These are phyloP conservation scores for Macroramphosus scolopax DNA, from an alignment of 2,797 vertebrate genomes.

Conservation along the genomic window DNA sequence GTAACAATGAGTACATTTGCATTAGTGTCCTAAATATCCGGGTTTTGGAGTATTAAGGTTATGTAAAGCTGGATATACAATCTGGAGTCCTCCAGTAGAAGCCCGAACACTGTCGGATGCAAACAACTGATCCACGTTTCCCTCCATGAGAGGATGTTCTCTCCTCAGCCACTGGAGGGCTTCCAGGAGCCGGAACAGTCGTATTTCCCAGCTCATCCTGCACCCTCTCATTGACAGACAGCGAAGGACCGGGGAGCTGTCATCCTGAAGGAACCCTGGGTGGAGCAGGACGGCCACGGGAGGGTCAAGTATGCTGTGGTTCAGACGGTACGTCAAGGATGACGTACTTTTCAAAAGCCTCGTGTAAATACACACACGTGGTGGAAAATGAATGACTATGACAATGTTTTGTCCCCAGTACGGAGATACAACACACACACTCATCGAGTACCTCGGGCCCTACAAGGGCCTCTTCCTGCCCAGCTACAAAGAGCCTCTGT, in stretches of 20 bases:
- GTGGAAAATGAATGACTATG: slow-evolving; percentile 14
- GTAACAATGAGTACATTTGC: slow-evolving; percentile 57
- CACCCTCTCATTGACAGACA: slow-evolving; percentile 61
- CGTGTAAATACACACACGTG: slow-evolving; percentile 2
- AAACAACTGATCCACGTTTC: too few relatives aligned
- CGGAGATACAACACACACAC: slow-evolving; percentile 84
- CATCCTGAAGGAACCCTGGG: slow-evolving; percentile 81
- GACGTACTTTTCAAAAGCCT: slow-evolving; percentile 8
- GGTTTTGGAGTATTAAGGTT: too few relatives aligned
- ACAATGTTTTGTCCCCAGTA: slow-evolving; percentile 71
- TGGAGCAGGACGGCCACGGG: slow-evolving; percentile 80
- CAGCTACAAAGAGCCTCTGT: slow-evolving; percentile 77
- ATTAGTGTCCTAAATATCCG: too few relatives aligned
- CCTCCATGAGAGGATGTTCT: slow-evolving; percentile 8
- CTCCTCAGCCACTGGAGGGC: slow-evolving; percentile 50
- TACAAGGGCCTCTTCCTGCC: slow-evolving; percentile 84
- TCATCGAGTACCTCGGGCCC: slow-evolving; percentile 80
- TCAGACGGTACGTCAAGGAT: slow-evolving; percentile 74
- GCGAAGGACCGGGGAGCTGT: slow-evolving; percentile 76
- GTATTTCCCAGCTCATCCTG: neutral
- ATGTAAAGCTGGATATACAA: too few relatives aligned
- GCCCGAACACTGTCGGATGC: too few relatives aligned
- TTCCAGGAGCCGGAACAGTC: slow-evolving; percentile 11
- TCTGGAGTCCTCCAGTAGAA: too few relatives aligned
- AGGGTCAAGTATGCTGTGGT: slow-evolving; percentile 81